These are phyloP conservation scores for Bombus haemorrhoidalis DNA, from an alignment of 1,140 invertebrate species.

Conservation along the genomic window DNA sequence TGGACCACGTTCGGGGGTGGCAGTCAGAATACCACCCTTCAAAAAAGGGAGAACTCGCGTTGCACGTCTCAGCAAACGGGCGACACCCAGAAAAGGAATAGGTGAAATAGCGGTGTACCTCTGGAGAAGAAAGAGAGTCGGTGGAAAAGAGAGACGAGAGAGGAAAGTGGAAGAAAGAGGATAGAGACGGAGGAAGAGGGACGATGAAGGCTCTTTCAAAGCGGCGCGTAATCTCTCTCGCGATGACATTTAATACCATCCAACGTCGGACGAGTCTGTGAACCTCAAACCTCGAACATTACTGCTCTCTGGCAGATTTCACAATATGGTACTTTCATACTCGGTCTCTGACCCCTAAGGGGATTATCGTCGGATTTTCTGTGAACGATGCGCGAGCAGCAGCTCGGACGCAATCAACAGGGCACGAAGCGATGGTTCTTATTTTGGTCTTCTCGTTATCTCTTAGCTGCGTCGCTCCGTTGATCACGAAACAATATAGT, in stretches of 20 bases:
- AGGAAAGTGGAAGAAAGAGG: conserved; percentile 29
- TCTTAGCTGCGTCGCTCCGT: background rate
- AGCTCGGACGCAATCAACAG: conserved; percentile 45
- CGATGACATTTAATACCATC: conserved; percentile 72
- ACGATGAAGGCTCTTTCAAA: conserved; percentile 63
- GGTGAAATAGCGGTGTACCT: conserved; percentile 59
- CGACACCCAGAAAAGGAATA: conserved; percentile 34
- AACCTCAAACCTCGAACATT: conserved; percentile 64
- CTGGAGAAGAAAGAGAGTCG: conserved; percentile 14
- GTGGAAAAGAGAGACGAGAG: background rate
- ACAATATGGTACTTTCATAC: conserved; percentile 66
- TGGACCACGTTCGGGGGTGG: background rate
- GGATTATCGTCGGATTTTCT: conserved; percentile 60
- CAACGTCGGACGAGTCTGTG: conserved; percentile 60
- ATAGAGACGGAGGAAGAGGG: background rate
- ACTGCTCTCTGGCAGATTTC: conserved; percentile 61
- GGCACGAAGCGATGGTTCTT: conserved; percentile 16
- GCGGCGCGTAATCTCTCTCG: conserved; percentile 73
- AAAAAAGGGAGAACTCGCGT: conserved; percentile 9
- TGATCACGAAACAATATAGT: background rate
- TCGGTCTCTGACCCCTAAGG: conserved; percentile 58
- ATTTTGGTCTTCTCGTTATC: background rate
- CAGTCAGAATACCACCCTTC: conserved; percentile 4
- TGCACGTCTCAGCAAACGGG: conserved; percentile 42
- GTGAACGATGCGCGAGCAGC: conserved; percentile 48